These are phyloP conservation scores for Phylloscopus trochilus DNA, from an alignment of 2,113 vertebrate genomes.

Conservation along the genomic window DNA sequence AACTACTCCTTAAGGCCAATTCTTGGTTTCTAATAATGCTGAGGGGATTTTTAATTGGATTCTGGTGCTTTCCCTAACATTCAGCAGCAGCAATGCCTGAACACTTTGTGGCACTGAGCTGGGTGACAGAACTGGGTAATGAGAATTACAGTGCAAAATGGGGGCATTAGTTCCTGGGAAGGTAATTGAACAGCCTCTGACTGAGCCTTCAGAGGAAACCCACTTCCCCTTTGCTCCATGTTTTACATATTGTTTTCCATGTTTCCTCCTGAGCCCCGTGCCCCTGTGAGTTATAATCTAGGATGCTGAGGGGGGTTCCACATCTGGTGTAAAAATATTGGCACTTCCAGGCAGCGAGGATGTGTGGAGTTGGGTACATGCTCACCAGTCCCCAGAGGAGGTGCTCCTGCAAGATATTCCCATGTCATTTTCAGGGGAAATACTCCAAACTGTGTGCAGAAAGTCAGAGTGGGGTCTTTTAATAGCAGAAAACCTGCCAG, in stretches of 20 bases:
- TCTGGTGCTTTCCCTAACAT: background rate
- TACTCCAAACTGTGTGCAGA: background rate
- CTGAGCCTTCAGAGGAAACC: background rate
- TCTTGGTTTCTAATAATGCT: background rate
- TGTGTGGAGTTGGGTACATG: fast-evolving
- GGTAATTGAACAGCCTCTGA: background rate
- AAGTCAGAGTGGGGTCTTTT: background rate
- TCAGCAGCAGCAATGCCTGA: background rate
- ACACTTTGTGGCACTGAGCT: too few relatives aligned
- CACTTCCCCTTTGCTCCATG: background rate
- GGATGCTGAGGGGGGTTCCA: background rate
- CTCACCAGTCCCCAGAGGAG: fast-evolving
- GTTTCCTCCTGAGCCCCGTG: too few relatives aligned
- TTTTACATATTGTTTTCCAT: fast-evolving
- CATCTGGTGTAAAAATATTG: background rate
- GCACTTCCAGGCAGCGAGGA: fast-evolving
- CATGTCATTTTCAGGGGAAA: background rate
- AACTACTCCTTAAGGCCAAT: background rate
- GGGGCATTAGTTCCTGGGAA: background rate
- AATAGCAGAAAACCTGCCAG: background rate
- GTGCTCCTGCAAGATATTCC: background rate
- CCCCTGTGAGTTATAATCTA: background rate
- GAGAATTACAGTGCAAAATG: background rate
- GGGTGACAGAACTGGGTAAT: background rate
- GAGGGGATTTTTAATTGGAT: background rate